phyloP scores from a whole-genome alignment of 2,888 invertebrate genomes.

The Elysia crispata region DNA sequence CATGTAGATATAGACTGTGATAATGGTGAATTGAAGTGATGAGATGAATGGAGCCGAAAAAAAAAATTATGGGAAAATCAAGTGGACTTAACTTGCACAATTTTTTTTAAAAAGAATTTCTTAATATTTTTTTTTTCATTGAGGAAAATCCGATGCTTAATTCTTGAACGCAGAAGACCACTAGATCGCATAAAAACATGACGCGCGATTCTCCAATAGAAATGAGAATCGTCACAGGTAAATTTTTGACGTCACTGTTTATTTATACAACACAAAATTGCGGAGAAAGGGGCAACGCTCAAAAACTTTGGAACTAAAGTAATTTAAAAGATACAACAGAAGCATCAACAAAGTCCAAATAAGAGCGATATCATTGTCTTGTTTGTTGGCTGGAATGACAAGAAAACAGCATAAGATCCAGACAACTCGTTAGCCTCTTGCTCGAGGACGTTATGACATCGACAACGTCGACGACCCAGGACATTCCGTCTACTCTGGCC shows the following conservation, averaged over 20 bases:
- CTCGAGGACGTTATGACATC: conserved; percentile 46
- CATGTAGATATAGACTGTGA: too few species aligned
- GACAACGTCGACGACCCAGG: conserved; percentile 44
- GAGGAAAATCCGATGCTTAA: too few species aligned
- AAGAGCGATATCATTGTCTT: conserved; percentile 34
- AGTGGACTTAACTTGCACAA: background rate
- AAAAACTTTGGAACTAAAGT: conserved; percentile 40
- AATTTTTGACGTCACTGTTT: conserved; percentile 39
- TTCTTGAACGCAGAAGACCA: background rate
- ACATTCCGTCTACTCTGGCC: conserved; percentile 45
- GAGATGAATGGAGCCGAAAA: too few species aligned
- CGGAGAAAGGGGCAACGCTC: conserved; percentile 47
- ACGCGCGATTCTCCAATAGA: conserved; percentile 30
- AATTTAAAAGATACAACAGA: conserved; percentile 5
- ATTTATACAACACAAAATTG: conserved; percentile 38
- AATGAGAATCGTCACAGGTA: conserved; percentile 30
- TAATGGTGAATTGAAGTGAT: too few species aligned
- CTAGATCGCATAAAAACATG: background rate
- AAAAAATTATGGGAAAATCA: background rate
- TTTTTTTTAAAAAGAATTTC: background rate
- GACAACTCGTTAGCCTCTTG: conserved; percentile 42
- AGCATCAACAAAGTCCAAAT: conserved; percentile 36
- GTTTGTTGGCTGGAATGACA: conserved; percentile 46
- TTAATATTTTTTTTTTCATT: too few species aligned
- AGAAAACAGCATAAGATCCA: conserved; percentile 43